Evolutionary conservation across 1,140 invertebrate species (phyloP).

Genomic region (Geopemphigus sp.): DNA sequence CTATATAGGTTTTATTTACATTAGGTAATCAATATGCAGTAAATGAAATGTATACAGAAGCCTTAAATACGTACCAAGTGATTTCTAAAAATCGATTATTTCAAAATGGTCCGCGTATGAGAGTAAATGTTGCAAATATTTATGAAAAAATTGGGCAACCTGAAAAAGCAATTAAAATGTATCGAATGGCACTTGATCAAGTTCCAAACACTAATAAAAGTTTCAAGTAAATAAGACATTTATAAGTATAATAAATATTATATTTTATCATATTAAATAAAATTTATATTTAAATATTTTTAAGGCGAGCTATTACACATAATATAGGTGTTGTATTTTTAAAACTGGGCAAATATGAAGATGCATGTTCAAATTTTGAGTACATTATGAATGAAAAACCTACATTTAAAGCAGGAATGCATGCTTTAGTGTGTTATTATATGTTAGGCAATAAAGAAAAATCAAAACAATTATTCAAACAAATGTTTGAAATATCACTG

Average conservation of each 20-base stretch:
- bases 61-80: conserved; percentile 90
- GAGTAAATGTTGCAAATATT: conserved; percentile 98
- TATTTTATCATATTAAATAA: background rate
- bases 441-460: conserved; percentile 90
- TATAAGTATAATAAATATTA: background rate
- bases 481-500: conserved; percentile 82
- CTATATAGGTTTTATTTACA: conserved; percentile 82
- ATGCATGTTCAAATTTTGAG: conserved; percentile 94
- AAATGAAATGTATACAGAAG: conserved; percentile 94
- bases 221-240: conserved; percentile 66
- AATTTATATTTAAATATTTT: conserved; percentile 51
- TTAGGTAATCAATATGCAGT: conserved; percentile 88
- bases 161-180: conserved; percentile 95
- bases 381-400: conserved; percentile 96
- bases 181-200: conserved; percentile 95
- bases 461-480: conserved; percentile 89
- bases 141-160: conserved; percentile 93
- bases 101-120: conserved; percentile 83
- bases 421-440: conserved; percentile 90
- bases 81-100: conserved; percentile 84
- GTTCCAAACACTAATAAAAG: conserved; percentile 89
- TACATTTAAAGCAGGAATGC: conserved; percentile 83
- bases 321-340: conserved; percentile 96
- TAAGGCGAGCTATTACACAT: conserved; percentile 94
- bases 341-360: conserved; percentile 91